Evolutionary conservation across 1,140 invertebrate species (phyloP), one percentile per base, ranked within the genome.

Genomic region (Drosophila ananassae): DNA sequence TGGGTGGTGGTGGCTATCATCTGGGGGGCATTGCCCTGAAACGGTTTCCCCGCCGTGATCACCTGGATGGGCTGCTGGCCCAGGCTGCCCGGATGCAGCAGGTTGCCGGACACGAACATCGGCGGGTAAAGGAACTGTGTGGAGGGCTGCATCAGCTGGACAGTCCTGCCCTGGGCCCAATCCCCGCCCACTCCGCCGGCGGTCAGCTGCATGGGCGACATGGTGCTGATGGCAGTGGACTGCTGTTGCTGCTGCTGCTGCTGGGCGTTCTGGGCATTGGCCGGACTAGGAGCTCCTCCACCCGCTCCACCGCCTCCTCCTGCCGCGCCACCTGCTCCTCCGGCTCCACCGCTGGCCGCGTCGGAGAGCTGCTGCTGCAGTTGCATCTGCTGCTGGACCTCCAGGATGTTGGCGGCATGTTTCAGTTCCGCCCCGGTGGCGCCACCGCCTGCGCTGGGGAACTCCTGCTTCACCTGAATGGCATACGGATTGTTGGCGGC

Each of bases 71-170:
- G 95, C 41, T 96, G 96, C 39, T 96, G 96, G 81, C 96, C 96
- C 63, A 97, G 94, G 13, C 95, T 94, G 10, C 95, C 94, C 91
- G 96, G 95, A 21, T 96, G 92, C 1, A 95, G 93, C 34, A 97
- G 94, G 85, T 96, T 96, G 2, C 96, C 94, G 1, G 96, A 96
- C 94, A 97, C 96, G 7, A 97, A 92, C 17, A 96, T 90, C 39
- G 95, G 95, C 1, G 94, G 96, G 90, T 96, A 96, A 82, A 97
- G 96, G 10, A 98, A 92, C 91, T 97, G 97, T 93, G 79, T 94
- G 94, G 91, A 95, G 95, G 97, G 96, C 89, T 97, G 96, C 74
- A 97, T 97, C 12, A 97, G 95, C 92, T 97, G 96, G 9, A 95
- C 93, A 7, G 94, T 94, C 3, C 93, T 92, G 7, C 94, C 93